phyloP scores from a whole-genome alignment of 92 coral and sea anemone species.

The Galaxea fascicularis region DNA sequence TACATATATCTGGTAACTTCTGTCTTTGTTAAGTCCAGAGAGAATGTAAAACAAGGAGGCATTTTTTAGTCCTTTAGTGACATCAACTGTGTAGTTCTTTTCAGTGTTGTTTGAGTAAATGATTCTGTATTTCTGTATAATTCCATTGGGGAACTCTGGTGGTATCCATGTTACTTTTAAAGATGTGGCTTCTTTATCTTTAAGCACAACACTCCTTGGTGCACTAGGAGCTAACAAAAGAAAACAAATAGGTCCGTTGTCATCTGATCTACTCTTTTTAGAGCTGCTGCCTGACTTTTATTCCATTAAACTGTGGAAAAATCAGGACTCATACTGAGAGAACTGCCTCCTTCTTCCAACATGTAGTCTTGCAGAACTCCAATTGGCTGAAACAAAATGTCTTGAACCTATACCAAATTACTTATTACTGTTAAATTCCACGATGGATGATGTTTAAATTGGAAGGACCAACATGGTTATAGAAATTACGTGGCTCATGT shows the following conservation, averaged over 20 bases:
- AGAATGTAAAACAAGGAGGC: slow-evolving; percentile 48
- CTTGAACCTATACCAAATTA: no score
- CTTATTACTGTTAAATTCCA: no score
- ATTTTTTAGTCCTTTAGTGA: slow-evolving; percentile 64
- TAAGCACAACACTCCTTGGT: slow-evolving; percentile 64
- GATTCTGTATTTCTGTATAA: slow-evolving; percentile 70
- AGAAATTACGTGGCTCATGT: background rate
- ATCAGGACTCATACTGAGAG: no score
- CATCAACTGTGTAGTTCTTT: slow-evolving; percentile 51
- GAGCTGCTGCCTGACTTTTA: no score
- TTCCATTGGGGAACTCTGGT: slow-evolving; percentile 78
- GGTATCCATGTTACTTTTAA: slow-evolving; percentile 74
- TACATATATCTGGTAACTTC: slow-evolving; percentile 73
- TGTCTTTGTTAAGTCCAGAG: slow-evolving; percentile 53
- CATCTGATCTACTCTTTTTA: background rate
- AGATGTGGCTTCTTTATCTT: slow-evolving; percentile 44
- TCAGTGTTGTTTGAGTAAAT: slow-evolving; percentile 68
- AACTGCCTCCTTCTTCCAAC: no score
- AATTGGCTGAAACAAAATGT: no score
- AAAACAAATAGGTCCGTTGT: background rate
- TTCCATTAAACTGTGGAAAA: no score
- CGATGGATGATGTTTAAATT: no score
- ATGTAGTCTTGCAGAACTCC: no score
- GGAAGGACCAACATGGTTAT: no score
- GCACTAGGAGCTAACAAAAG: slow-evolving; percentile 68